Evolutionary conservation across 2,797 vertebrate species (phyloP), one percentile per base, ranked within the genome.

Genomic region (Rhodeus uyekii): DNA sequence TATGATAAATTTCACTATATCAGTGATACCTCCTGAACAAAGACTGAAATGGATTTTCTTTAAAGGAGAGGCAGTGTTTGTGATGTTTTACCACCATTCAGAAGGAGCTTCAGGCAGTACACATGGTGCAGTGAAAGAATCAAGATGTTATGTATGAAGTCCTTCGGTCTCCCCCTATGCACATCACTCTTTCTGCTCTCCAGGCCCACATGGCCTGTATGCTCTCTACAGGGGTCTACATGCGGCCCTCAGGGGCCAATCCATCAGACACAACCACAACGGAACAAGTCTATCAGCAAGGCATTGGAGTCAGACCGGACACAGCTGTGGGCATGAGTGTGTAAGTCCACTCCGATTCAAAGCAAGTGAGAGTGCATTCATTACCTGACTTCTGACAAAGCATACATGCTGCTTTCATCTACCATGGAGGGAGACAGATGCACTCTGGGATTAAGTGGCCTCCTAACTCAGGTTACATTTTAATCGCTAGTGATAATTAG

Each of bases 331-430:
- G 79, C 83, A 82, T 64, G 61, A 81, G 74, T 61, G 58, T 77
- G 39, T 38, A 55, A 50, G 60, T 67, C 27, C 24, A 34, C 16
- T 55, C 42, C 44, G 32, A 67, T 67, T n/a, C 34, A 32, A 75
- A 69, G 80, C 60, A 73, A 73, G 84, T 55, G 48, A 32, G 80
- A 27, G 18, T 63, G 84, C 75, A 78, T 86, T 91, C 88, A 94
- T 95, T 95, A 97, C 96, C 95, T 42, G 86, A 89, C 90, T 91
- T 93, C 85, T 13, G 92, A 90, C 90, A 96, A 84, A 83, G 92
- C 92, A 82, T 90, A 89, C 88, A 94, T 87, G 85, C 95, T 94
- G 91, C 95, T 94, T 94, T 96, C 95, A 95, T 96, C 95, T 89
- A 94, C 93, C 92, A 96, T 93, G 95, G 87, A 78, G 90, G 85